Evolutionary conservation across 2,888 invertebrate genomes (phyloP).

Genomic region (Parnassius smintheus): DNA sequence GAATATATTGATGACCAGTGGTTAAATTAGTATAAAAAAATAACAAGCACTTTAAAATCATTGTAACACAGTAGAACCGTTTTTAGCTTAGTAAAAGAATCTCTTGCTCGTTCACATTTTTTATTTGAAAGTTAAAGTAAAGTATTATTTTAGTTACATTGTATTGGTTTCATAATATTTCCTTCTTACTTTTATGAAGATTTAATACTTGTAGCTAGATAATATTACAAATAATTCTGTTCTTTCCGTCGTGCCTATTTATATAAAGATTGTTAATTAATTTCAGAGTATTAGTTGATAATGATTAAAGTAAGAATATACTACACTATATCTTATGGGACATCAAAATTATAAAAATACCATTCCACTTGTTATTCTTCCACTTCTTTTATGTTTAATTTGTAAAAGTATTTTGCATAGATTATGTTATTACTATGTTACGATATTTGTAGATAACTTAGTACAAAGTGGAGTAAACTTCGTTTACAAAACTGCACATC

Average conservation of each 20-base stretch:
- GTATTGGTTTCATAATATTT: not conserved
- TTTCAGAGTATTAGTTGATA: constrained; percentile 60
- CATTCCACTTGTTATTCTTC: constrained; percentile 75
- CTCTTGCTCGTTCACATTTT: not conserved
- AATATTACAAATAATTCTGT: constrained; percentile 32
- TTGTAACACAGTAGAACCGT: not conserved
- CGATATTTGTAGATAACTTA: constrained; percentile 35
- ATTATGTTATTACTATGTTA: constrained; percentile 28
- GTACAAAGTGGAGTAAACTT: constrained; percentile 70
- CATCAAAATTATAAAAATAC: constrained; percentile 37
- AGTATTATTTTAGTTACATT: not conserved
- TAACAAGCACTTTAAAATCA: too few species aligned
- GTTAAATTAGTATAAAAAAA: too few species aligned
- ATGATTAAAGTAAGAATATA: constrained; percentile 44
- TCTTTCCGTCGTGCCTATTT: constrained; percentile 67
- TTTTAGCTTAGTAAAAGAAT: constrained; percentile 1
- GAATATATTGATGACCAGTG: too few species aligned
- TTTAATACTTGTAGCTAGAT: constrained; percentile 12
- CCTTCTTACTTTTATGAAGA: constrained; percentile 4
- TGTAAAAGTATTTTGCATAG: constrained; percentile 40
- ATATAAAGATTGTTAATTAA: constrained; percentile 55
- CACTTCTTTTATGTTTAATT: constrained; percentile 51
- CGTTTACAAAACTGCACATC: constrained; percentile 60
- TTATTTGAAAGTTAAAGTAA: not conserved
- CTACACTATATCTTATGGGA: constrained; percentile 37